Conservation (phyloP, 2,113 vertebrate genomes). For the Hydropotes inermis region DNA sequence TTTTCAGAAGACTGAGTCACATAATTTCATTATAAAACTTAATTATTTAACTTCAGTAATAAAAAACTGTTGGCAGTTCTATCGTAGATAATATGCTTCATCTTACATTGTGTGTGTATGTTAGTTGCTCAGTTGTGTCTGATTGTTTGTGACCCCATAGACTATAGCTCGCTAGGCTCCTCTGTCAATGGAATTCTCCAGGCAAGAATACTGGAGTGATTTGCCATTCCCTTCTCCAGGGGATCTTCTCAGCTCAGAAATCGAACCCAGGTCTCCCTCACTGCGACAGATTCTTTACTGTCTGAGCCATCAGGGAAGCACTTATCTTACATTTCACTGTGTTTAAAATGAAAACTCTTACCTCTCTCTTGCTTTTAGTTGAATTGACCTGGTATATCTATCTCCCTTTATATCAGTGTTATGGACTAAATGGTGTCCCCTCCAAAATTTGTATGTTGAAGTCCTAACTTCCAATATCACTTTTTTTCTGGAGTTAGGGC, state of each 20-base stretch:
- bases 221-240: background rate
- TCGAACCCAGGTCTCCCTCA: background rate
- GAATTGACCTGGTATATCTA: background rate
- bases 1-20: background rate
- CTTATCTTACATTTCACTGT: background rate
- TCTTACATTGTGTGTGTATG: background rate
- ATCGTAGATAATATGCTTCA: background rate
- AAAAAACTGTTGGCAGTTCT: background rate
- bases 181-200: background rate
- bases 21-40: background rate
- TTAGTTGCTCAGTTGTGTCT: background rate
- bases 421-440: background rate
- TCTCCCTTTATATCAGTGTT: background rate
- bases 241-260: background rate
- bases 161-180: background rate
- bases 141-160: background rate
- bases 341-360: background rate
- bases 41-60: background rate
- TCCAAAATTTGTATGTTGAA: background rate
- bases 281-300: background rate
- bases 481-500: too few relatives aligned
- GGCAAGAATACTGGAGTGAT: background rate
- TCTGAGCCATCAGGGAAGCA: background rate
- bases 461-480: background rate
- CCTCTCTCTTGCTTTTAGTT: background rate